Base-by-base conservation (phyloP, 1,140 invertebrate genomes). In the Drosophila punjabiensis region DNA sequence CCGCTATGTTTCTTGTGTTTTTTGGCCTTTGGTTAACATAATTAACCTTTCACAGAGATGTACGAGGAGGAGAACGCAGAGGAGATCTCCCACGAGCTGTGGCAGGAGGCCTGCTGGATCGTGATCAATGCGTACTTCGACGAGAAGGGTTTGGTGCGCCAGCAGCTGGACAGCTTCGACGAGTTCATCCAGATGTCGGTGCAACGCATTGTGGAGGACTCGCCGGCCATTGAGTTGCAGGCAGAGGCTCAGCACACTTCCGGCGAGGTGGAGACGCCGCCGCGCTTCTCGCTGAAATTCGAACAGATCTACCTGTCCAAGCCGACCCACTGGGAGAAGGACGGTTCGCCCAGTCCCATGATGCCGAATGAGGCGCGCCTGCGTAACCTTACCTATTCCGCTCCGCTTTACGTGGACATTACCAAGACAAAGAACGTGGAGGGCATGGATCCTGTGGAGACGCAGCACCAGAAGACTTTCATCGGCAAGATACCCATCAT, bases 21-120 rank as follows among this genome's bases (percentile, higher is more conserved):
- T 1, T 28, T 18, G 8, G 41, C 16, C 14, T 30, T 56, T 9
- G 20, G 33, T 35, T n/a, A n/a, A 24, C 45, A 13, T 50, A 50
- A 39, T 14, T 41, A 50, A 20, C 10, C 16, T 16, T 53, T 60
- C 58, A 6, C 68, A 92, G 91, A 93, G 68, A 62, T 90, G 55
- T 92, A 79, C 58, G 91, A 92, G 59, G 91, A 92, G 60, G 92
- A 93, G 55, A 93, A 93, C 78, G 92, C 92, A 3, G 97, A 97
- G 93, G 98, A 99, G 94, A 98, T 99, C 83, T 98, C 98, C 14
- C 96, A 97, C 16, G 98, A 99, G 92, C 94, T 99, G 63, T 99
- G 98, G 98, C 98, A 99, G 94, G 99, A 99, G 95, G 99, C 99
- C n/a, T 99, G 98, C 92, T 99, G 99, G 99, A 99, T 99, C 93